Evolutionary conservation across 2,113 vertebrate genomes (phyloP), one percentile per base, ranked within the genome.

Genomic region (Orthonyx spaldingii): DNA sequence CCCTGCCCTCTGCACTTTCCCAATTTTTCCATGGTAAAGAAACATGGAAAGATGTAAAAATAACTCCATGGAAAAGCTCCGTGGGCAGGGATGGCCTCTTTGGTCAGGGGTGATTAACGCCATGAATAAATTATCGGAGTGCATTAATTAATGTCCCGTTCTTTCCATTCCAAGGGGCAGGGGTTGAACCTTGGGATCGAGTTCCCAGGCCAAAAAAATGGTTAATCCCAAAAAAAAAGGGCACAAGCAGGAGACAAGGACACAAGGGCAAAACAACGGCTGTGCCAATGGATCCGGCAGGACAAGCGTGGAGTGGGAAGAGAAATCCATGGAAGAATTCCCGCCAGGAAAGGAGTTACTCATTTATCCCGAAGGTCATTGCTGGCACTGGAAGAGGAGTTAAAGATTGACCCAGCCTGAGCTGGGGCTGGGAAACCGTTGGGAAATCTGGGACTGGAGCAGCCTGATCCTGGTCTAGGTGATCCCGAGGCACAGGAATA

Each of bases 351-450:
- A 37, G 41, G 37, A 94, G 95, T 96, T 93, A 95, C 16, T 95
- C 75, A 94, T 96, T 94, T 41, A 88, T 86, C n/a, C 79, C 50
- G 26, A 61, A 90, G 77, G 79, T 86, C 66, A 5, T 39, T 69
- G 17, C 0, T 94, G 78, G 82, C 78, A 13, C 61, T 42, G 78
- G 50, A n/a, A 94, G 50, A 83, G 66, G 78, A 64, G 90, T 96
- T 97, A 95, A 96, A 92, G 79, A 97, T 89, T 95, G 92, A 96
- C 86, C 89, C 37, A 15, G 42, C 16, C 50, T 2, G 20, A 76
- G 71, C 42, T 39, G 6, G n/a, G 68, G 37, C 4, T 94, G 87
- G 46, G 84, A 90, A 80, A 72, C 55, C 53, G 46, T 35, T 76
- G 12, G 53, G 24, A 59, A 7, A 87, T 91, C 24, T 2, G 12